These are phyloP conservation scores for Adrianichthys oophorus DNA, from an alignment of 2,797 vertebrate genomes.

Conservation along the genomic window DNA sequence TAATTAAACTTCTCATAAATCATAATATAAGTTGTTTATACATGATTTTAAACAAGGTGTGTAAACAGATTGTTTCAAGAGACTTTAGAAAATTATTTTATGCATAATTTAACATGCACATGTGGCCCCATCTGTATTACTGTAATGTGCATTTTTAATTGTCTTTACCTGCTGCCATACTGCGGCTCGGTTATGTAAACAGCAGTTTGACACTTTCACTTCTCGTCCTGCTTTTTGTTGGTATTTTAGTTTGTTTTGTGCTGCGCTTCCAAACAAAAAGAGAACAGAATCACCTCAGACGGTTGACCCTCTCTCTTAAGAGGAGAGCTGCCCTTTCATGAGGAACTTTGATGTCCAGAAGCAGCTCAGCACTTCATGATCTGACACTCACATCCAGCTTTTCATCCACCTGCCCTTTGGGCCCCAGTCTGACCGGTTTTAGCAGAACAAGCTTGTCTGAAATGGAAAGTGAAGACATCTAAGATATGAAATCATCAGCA, in stretches of 20 bases:
- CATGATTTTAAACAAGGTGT: constrained; percentile 23
- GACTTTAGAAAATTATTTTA: constrained; percentile 10
- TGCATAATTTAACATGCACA: constrained; percentile 27
- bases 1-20: constrained; percentile 23
- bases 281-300: background rate
- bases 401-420: no score
- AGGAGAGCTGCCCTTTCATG: no score
- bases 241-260: background rate
- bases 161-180: constrained; percentile 1
- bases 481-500: no score
- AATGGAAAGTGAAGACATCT: no score
- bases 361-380: background rate
- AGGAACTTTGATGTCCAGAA: constrained; percentile 19
- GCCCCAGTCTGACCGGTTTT: no score
- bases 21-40: constrained; percentile 9
- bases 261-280: background rate
- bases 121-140: constrained; percentile 3
- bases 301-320: background rate
- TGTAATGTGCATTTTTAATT: constrained; percentile 7
- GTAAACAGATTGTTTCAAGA: constrained; percentile 14
- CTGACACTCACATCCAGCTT: no score
- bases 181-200: constrained; percentile 6
- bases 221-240: background rate
- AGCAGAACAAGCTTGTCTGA: no score
- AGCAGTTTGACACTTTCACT: constrained; percentile 7